phyloP scores from a whole-genome alignment of 2,797 vertebrate genomes.

The Diceros bicornis region DNA sequence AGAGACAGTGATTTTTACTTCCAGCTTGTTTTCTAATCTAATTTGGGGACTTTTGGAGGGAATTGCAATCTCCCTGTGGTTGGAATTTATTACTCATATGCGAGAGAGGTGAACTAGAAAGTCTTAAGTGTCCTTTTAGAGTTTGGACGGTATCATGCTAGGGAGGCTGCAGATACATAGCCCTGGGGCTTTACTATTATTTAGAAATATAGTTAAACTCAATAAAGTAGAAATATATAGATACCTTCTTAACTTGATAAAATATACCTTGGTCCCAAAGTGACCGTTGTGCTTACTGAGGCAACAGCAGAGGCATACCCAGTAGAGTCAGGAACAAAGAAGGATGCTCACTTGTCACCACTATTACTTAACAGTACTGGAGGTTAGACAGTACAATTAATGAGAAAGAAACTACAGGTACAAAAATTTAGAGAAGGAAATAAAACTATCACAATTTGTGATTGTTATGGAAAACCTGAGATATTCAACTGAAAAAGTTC shows the following conservation, averaged over 20 bases:
- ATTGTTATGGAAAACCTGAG: background rate
- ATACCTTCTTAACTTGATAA: slow-evolving; percentile 30
- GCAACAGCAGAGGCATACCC: background rate
- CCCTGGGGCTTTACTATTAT: background rate
- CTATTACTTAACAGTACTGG: background rate
- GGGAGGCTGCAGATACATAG: background rate
- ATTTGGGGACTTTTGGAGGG: background rate
- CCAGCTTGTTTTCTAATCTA: slow-evolving; percentile 16
- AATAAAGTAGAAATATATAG: slow-evolving; percentile 39
- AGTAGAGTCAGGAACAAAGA: slow-evolving; percentile 37
- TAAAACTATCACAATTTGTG: slow-evolving; percentile 22
- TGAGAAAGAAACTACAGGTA: slow-evolving; percentile 5
- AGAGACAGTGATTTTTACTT: background rate
- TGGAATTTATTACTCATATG: slow-evolving; percentile 50
- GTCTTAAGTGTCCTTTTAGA: slow-evolving; percentile 29
- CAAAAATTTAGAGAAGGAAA: slow-evolving; percentile 57
- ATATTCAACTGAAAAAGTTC: slow-evolving; percentile 40
- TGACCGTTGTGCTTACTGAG: background rate
- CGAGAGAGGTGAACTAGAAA: background rate
- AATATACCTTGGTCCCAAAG: slow-evolving; percentile 3
- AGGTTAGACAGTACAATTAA: background rate
- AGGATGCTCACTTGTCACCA: background rate
- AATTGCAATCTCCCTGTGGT: background rate
- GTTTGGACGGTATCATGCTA: slow-evolving; percentile 36
- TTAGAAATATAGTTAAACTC: slow-evolving; percentile 33